Conservation (phyloP, 1,140 invertebrate species). For the Saccostrea echinata region DNA sequence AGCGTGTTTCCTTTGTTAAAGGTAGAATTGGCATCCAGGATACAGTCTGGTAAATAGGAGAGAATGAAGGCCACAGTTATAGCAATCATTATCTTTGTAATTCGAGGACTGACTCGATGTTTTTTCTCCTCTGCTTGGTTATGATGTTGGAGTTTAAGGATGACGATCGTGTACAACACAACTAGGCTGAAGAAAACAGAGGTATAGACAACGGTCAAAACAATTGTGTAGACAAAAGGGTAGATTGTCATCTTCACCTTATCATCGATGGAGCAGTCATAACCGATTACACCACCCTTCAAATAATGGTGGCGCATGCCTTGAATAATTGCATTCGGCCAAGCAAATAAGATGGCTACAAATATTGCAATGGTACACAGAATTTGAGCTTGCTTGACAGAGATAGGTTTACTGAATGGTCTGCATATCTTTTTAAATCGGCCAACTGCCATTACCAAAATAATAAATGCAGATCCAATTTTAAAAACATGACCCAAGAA, state of each 20-base stretch:
- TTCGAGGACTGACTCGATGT: not conserved
- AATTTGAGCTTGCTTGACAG: not conserved
- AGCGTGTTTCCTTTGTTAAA: conserved; percentile 38
- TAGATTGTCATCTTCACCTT: conserved; percentile 30
- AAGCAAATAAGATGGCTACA: conserved; percentile 41
- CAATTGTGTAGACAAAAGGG: conserved; percentile 37
- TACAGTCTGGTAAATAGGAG: conserved; percentile 46
- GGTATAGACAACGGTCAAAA: not conserved
- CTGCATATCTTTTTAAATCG: conserved; percentile 39
- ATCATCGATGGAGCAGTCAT: conserved; percentile 44
- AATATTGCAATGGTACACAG: conserved; percentile 23
- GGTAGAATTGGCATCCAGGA: conserved; percentile 8
- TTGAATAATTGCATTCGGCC: conserved; percentile 30
- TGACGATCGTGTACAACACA: conserved; percentile 15
- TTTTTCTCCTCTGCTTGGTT: not conserved
- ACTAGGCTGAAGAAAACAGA: not conserved
- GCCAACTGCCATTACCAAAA: conserved; percentile 42
- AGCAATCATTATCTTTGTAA: conserved; percentile 47
- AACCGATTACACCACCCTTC: conserved; percentile 35
- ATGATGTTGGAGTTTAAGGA: not conserved
- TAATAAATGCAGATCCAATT: conserved; percentile 48
- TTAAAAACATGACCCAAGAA: conserved; percentile 23
- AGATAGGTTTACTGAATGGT: conserved; percentile 42
- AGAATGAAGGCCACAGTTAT: conserved; percentile 46
- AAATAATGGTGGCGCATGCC: conserved; percentile 21